Conservation (phyloP, 2,797 vertebrate species). For the Acanthurus lineatus region DNA sequence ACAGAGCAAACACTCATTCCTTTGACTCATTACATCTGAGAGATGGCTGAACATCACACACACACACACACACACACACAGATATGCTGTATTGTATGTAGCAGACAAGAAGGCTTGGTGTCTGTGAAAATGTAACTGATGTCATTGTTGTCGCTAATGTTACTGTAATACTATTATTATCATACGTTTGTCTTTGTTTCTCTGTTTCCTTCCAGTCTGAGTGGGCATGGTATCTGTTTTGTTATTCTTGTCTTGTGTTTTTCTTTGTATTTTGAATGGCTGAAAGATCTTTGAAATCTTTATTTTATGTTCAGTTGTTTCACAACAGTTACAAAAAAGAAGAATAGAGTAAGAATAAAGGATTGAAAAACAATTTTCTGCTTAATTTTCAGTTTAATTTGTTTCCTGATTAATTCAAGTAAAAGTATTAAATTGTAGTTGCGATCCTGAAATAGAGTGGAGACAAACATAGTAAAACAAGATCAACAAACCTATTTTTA, state of each 20-base stretch:
- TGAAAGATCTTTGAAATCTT: background rate
- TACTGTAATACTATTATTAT: background rate
- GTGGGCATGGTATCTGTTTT: no score
- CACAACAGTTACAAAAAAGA: background rate
- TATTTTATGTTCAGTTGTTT: background rate
- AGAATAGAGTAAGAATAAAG: background rate
- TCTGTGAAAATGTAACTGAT: conserved; percentile 8
- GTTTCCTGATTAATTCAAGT: background rate
- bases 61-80: background rate
- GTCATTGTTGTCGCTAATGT: background rate
- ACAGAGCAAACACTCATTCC: conserved; percentile 33
- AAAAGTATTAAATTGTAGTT: background rate
- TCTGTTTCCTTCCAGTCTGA: background rate
- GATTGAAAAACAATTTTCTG: background rate
- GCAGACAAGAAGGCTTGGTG: conserved; percentile 1
- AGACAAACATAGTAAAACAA: background rate
- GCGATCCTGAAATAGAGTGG: background rate
- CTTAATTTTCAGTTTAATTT: background rate
- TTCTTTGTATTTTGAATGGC: background rate
- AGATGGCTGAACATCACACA: conserved; percentile 8
- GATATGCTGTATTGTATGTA: background rate
- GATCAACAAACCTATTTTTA: conserved; percentile 22
- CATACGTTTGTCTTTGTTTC: background rate
- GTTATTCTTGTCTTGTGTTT: background rate
- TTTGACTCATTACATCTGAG: conserved; percentile 46